Evolutionary conservation across 2,888 invertebrate genomes (phyloP).

Genomic region (Tethea ocularis): DNA sequence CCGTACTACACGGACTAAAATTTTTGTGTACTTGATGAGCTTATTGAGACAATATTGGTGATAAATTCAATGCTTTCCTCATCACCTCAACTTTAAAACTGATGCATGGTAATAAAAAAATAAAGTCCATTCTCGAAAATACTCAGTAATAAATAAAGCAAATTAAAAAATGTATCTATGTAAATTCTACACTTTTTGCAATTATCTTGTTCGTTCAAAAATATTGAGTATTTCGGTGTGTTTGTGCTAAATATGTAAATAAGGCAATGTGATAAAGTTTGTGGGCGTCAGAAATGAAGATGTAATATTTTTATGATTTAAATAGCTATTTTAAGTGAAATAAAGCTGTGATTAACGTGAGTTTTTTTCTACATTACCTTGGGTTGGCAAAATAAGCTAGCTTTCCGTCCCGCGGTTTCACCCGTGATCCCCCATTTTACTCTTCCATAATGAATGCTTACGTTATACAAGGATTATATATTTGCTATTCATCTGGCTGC

Average conservation of each 20-base stretch:
- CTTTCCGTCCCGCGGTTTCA: no score
- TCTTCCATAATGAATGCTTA: no score
- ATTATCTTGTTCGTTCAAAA: neutral
- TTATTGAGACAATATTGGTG: neutral
- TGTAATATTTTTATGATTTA: conserved; percentile 23
- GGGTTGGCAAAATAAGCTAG: neutral
- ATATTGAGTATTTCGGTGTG: neutral
- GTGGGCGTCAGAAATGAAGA: conserved; percentile 21
- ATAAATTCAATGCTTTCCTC: neutral
- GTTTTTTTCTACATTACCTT: conserved; percentile 10
- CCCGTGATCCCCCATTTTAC: no score
- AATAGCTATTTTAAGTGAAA: conserved; percentile 46
- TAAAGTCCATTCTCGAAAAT: no score
- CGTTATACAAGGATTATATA: no score
- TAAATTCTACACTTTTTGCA: neutral
- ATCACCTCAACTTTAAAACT: neutral
- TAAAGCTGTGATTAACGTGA: conserved; percentile 55
- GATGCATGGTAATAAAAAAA: no score
- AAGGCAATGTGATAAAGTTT: conserved; percentile 6
- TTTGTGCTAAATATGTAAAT: neutral
- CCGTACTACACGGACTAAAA: no score
- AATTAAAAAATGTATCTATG: no score
- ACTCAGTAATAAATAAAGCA: no score
- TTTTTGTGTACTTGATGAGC: neutral
- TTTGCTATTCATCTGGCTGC: no score